Evolutionary conservation across 2,113 vertebrate species (phyloP), one percentile per base, ranked within the genome.

Genomic region (Chaetodon auriga): DNA sequence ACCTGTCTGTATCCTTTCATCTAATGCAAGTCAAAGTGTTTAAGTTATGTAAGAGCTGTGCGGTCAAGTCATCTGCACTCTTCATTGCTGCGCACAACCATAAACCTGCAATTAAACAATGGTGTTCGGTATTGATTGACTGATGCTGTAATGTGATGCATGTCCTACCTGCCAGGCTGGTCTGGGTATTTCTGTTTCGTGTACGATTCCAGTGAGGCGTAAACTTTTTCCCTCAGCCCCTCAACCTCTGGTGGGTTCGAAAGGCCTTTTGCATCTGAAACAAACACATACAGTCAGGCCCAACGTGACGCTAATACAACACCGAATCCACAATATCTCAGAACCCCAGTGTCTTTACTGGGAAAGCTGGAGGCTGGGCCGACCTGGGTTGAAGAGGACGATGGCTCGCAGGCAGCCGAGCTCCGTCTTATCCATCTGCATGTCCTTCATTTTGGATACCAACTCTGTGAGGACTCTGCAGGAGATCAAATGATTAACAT

Each of bases 401-500:
- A 99, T 99, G 87, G 97, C 97, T 78, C 98, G 94, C 75, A 99
- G 94, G 88, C 98, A 99, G 6, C 98, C 97, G 38, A 99, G 94
- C 93, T 99, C 98, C 0, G 98, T 97, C 89, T 98, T 99, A 81
- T 99, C 98, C 98, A 99, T 99, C 94, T 97, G 96, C 98, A 99
- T 99, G 71, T 99, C 98, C 86, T 99, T 99, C 98, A 99, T 99
- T 93, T 99, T 99, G 69, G 98, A 99, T 30, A 99, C 98, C 72
- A 99, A 89, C 88, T 99, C 98, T 18, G 98, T 99, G 63, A 99
- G 93, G 36, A 99, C 97, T 90, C 98, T 99, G 92, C 9, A 46
- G 55, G 53, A 85, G 21, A 89, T 63, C 45, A 68, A 81, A 58
- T 64, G 6, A 73, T 49, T 21, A 7, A 72, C 9, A 19, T 41